Base-by-base conservation (phyloP, 2,888 invertebrate species). In the Scaptomyza polygonia region DNA sequence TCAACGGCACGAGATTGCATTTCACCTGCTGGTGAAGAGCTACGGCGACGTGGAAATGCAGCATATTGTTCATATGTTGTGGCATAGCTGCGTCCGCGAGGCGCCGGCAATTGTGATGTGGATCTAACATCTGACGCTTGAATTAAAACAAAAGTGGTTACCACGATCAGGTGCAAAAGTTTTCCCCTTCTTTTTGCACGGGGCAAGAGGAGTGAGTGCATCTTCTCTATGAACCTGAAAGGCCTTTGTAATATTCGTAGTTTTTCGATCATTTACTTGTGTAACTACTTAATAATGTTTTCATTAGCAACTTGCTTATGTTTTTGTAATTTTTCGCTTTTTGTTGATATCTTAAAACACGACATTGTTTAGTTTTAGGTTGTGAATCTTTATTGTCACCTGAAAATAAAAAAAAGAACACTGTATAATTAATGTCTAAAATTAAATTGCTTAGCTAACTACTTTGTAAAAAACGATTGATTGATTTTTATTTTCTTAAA, bases 1-100 rank as follows among this genome's bases (percentile, higher is more conserved):
- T 97, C 97, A 67, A 96, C 97, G 58, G 97, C 96, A 79, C 97
- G 94, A 75, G 96, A 96, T 92, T 97, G 97, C 97, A 97, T 97
- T 91, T 94, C 94, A 47, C 89, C 90, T 48, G 89, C 84, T 11
- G 89, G 87, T 5, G 91, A 90, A 4, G 90, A 90, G 47, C 92
- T 90, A 8, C 91, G 87, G 6, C 91, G 88, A 65, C 91, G 88
- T 5, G 90, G 91, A 83, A 91, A 91, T 3, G 90, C 90, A 18
- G 90, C 78, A 61, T 89, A 91, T 48, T 91, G 89, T 25, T 89
- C 88, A 55, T 86, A 80, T 11, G 87, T 80, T 30, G 81, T 84
- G 11, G 81, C 76, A 54, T 88, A 82, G 59, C 83, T 82, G 7
- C 82, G 86, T 42, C 85, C 88, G 9, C 87, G 85, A 5, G 87